Evolutionary conservation across 2,797 vertebrate species (phyloP), one percentile per base, ranked within the genome.

Genomic region (Eremophila alpestris): DNA sequence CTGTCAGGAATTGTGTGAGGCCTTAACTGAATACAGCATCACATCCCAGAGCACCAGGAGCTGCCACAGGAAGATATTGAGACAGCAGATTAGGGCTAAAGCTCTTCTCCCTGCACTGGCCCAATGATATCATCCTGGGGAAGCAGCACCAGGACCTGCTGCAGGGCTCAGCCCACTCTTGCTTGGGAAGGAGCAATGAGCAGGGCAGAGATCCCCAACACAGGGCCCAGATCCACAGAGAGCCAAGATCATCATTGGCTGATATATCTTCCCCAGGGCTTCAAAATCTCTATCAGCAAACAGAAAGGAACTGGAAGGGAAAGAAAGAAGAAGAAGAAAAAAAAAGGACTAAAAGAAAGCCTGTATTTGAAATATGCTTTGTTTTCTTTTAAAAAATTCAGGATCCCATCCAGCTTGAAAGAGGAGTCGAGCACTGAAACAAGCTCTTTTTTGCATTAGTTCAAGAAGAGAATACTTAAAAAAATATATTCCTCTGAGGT

Each of bases 381-480:
- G 83, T 93, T 95, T 95, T 91, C 83, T 80, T 83, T 83, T 20
- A 38, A 92, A 89, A 90, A 65, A 46, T 71, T 40, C 82, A 89
- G 89, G 94, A 89, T 91, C 58, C 12, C 51, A 24, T 95, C 87
- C 94, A 93, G 78, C 46, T 67, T 71, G 54, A 91, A 88, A 91
- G 71, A 81, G n/a, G 75, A 84, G 84, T 75, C 8, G 5, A 78
- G 58, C 13, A 21, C 41, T 81, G 89, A 87, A 93, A 75, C 24
- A 27, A 90, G 62, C 62, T 73, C 91, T 30, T 87, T 93, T 88
- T 78, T 64, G 40, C 89, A 86, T 77, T 87, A 86, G 30, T 34
- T 90, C 55, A 79, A 82, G 85, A 78, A 83, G 43, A 95, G 90
- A 90, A 64, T 46, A 32, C 32, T 52, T 78, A 11, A 5, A 22